phyloP scores from a whole-genome alignment of 2,113 vertebrate species.

The Pterocles gutturalis region DNA sequence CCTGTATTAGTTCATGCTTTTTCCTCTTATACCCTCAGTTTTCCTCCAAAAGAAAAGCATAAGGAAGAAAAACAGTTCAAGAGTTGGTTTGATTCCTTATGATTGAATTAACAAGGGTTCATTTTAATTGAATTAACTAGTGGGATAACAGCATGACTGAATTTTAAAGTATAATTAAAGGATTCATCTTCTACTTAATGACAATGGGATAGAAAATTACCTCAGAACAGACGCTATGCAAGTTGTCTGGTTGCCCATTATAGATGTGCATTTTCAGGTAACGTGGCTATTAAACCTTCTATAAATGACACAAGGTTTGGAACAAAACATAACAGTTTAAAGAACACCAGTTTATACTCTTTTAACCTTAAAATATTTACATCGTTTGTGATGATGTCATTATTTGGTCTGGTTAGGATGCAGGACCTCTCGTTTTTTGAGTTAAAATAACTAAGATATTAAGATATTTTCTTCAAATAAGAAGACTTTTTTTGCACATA shows the following conservation, averaged over 20 bases:
- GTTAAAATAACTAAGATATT: not conserved
- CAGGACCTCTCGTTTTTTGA: not conserved
- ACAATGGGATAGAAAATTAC: slow-evolving; percentile 31
- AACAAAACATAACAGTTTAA: not conserved
- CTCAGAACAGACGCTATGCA: slow-evolving; percentile 19
- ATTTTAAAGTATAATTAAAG: slow-evolving; percentile 55
- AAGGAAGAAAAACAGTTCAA: slow-evolving; percentile 33
- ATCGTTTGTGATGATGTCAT: not conserved
- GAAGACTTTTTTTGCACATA: not conserved
- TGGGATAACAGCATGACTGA: slow-evolving; percentile 49
- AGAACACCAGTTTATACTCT: not conserved
- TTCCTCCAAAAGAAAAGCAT: not conserved
- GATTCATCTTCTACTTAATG: slow-evolving; percentile 40
- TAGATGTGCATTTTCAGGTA: slow-evolving; percentile 38
- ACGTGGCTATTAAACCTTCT: not conserved
- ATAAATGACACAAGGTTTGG: not conserved
- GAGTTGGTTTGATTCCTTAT: slow-evolving; percentile 58
- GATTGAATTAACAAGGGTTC: slow-evolving; percentile 66
- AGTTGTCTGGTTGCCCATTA: not conserved
- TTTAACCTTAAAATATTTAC: not conserved
- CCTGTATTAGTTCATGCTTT: not conserved
- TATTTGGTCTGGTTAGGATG: not conserved
- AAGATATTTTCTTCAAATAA: not conserved
- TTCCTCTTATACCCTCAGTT: not conserved
- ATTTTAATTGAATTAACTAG: slow-evolving; percentile 68